Conservation (phyloP, 2,113 vertebrate species). For the Petrocephalus microphthalmus region DNA sequence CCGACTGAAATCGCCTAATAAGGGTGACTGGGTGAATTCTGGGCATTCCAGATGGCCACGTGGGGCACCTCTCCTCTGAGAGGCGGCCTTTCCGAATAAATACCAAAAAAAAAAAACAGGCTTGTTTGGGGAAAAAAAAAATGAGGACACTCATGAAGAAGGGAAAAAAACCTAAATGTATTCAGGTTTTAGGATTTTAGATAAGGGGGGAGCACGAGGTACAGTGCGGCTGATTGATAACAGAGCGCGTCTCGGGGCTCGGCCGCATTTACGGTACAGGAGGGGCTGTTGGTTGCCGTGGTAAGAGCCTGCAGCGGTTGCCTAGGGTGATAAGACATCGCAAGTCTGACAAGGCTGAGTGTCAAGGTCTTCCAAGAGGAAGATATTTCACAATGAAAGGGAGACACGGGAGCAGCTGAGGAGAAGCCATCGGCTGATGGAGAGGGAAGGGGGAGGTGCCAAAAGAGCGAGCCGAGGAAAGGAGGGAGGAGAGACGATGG, state of each 20-base stretch:
- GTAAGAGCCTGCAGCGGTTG: slow-evolving; percentile 68
- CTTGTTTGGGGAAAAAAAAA: background rate
- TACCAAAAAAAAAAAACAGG: background rate
- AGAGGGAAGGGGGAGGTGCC: slow-evolving; percentile 27
- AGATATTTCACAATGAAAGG: slow-evolving; percentile 71
- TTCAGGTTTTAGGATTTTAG: slow-evolving; percentile 9
- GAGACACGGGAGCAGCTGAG: slow-evolving; percentile 34
- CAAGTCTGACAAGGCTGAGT: slow-evolving; percentile 79
- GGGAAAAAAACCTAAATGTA: background rate
- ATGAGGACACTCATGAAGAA: background rate
- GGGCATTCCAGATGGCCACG: background rate
- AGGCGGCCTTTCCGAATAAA: background rate
- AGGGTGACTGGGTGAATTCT: background rate
- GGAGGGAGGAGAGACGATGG: slow-evolving; percentile 41
- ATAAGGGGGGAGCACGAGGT: background rate
- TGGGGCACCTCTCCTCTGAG: background rate
- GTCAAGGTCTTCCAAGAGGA: slow-evolving; percentile 79
- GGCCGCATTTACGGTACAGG: slow-evolving; percentile 57
- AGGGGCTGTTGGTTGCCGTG: slow-evolving; percentile 47
- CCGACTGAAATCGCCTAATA: slow-evolving; percentile 15
- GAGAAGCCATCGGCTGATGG: slow-evolving; percentile 24
- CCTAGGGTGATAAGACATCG: slow-evolving; percentile 76
- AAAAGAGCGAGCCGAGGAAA: slow-evolving; percentile 45
- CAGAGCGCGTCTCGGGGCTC: slow-evolving; percentile 60
- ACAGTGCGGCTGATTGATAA: slow-evolving; percentile 33